A percentile compares a stretch with the other conserved stretches of the same genome.
Conservation (phyloP, 2,797 vertebrate genomes). For the Netta rufina region DNA sequence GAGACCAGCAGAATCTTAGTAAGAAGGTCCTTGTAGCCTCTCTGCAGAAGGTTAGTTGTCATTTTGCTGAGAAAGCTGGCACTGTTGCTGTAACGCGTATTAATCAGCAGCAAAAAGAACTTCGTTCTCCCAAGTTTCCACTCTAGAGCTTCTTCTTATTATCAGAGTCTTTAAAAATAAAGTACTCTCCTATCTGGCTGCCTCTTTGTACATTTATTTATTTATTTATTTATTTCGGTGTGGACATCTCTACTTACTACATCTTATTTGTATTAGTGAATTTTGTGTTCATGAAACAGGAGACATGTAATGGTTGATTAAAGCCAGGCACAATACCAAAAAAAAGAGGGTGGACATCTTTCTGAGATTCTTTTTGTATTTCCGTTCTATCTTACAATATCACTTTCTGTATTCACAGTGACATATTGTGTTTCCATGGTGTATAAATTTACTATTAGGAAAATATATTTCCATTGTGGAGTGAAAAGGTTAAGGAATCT, state of each 20-base stretch:
- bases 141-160: background rate
- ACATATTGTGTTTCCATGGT: background rate
- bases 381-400: background rate
- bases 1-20: background rate
- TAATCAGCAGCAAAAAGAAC: background rate
- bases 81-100: accelerated
- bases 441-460: background rate
- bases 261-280: background rate
- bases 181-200: background rate
- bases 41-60: background rate
- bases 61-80: background rate
- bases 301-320: background rate
- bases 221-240: background rate
- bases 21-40: background rate
- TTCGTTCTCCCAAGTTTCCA: background rate
- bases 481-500: background rate
- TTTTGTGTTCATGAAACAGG: background rate
- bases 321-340: background rate
- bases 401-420: background rate
- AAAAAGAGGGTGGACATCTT: background rate
- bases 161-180: background rate
- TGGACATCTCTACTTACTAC: background rate
- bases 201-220: background rate
- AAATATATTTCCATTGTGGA: background rate
- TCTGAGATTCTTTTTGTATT: background rate